These are phyloP conservation scores for Meiosimyza decipiens DNA, from an alignment of 2,888 invertebrate genomes.

Conservation along the genomic window DNA sequence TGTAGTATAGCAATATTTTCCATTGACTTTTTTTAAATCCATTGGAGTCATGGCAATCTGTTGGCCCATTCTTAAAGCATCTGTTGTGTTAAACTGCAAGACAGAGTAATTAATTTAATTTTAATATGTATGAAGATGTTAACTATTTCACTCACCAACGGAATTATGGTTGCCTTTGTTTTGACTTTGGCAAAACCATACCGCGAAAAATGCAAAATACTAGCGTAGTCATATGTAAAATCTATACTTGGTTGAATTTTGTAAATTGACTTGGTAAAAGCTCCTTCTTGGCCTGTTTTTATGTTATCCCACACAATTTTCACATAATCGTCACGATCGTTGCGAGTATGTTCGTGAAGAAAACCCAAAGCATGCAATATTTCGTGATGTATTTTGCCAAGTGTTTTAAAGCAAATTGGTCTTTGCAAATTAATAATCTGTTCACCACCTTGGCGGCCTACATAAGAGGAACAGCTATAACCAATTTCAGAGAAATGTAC, in stretches of 20 bases:
- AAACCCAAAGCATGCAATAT: conserved; percentile 83
- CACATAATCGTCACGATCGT: conserved; percentile 78
- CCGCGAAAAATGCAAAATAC: too few relatives aligned
- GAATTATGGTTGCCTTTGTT: conserved; percentile 71
- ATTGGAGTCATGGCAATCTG: too few relatives aligned
- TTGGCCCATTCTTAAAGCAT: too few relatives aligned
- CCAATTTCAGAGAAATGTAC: conserved; percentile 74
- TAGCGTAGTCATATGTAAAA: too few relatives aligned
- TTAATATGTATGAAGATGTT: too few relatives aligned
- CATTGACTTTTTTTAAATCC: too few relatives aligned
- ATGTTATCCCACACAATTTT: conserved; percentile 69
- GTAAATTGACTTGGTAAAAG: too few relatives aligned
- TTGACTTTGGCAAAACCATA: conserved; percentile 72
- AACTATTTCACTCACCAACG: conserved; percentile 69
- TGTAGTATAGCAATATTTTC: too few relatives aligned
- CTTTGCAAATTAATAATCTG: conserved; percentile 77
- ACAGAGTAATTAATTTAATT: too few relatives aligned
- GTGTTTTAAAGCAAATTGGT: conserved; percentile 75
- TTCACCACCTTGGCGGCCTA: conserved; percentile 75
- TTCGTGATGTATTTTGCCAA: conserved; percentile 82
- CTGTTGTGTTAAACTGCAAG: too few relatives aligned
- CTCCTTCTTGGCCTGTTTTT: too few relatives aligned
- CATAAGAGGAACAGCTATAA: conserved; percentile 85
- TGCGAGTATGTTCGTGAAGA: conserved; percentile 83
- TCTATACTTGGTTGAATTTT: too few relatives aligned